Conservation (phyloP, 2,888 invertebrate species). For the Mesorhabditis sp. region DNA sequence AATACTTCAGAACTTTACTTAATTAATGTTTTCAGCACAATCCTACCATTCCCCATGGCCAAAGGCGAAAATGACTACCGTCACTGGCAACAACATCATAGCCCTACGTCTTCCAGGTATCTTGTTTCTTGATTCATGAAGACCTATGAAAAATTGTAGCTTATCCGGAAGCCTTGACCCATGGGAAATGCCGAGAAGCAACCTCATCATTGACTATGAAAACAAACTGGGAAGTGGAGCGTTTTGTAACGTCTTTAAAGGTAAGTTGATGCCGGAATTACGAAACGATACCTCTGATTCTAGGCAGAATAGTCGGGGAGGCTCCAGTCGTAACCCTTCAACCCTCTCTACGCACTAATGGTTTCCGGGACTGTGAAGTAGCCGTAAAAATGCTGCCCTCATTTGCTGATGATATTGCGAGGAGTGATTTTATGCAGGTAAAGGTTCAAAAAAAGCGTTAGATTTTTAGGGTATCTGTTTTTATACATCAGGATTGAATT, state of each 20-base stretch:
- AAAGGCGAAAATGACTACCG: not conserved
- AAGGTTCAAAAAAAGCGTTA: not conserved
- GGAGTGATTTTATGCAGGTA: conserved; percentile 49
- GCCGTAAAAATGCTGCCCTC: conserved; percentile 51
- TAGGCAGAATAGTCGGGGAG: conserved; percentile 41
- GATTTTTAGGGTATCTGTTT: not conserved
- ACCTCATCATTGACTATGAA: conserved; percentile 42
- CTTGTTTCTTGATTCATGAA: too few species aligned
- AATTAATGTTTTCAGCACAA: not conserved
- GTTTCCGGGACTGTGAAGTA: conserved; percentile 37
- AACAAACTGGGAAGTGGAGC: conserved; percentile 50
- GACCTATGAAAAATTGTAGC: too few species aligned
- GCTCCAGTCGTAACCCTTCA: conserved; percentile 39
- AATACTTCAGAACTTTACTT: not conserved
- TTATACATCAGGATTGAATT: not conserved
- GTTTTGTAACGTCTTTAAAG: conserved; percentile 49
- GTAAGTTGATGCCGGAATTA: not conserved
- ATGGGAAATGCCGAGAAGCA: conserved; percentile 27
- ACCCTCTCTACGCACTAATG: conserved; percentile 27
- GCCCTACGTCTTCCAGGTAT: not conserved
- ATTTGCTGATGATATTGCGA: conserved; percentile 48
- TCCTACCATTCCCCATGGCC: conserved; percentile 1
- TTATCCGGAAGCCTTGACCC: conserved; percentile 24
- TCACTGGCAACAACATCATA: not conserved
- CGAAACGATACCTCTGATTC: not conserved